Percentiles rank a stretch among this genome's conserved stretches.
Evolutionary conservation across 1,140 invertebrate genomes (phyloP).

Genomic region (Trichonephila clavata): DNA sequence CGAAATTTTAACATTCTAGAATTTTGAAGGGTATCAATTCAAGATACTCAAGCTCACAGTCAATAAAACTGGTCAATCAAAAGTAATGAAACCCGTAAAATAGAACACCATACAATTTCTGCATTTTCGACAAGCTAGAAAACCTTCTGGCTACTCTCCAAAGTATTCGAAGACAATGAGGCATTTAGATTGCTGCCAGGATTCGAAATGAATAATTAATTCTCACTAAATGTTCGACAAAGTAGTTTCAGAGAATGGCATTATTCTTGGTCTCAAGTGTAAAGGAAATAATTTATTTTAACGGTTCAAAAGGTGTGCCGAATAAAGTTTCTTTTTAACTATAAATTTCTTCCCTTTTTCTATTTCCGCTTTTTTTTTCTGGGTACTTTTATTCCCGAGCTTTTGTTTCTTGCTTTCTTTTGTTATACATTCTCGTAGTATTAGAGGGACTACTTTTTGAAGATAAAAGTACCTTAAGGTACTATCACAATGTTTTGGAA

Average conservation of each 20-base stretch:
- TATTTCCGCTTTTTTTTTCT: not conserved
- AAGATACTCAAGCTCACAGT: not conserved
- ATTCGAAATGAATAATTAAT: slow-evolving; percentile 44
- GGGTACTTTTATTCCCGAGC: not conserved
- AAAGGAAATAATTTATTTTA: slow-evolving; percentile 43
- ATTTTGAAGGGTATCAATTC: slow-evolving; percentile 24
- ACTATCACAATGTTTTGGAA: not conserved
- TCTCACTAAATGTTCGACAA: slow-evolving; percentile 52
- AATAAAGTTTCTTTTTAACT: slow-evolving; percentile 20
- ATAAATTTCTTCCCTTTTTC: not conserved
- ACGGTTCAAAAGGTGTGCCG: slow-evolving; percentile 44
- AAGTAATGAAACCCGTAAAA: slow-evolving; percentile 19
- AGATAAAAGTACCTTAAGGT: not conserved
- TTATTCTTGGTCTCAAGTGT: not conserved
- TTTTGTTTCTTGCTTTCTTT: not conserved
- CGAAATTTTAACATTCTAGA: not conserved
- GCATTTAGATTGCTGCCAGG: slow-evolving; percentile 25
- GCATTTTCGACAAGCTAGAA: not conserved
- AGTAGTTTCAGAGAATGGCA: slow-evolving; percentile 9
- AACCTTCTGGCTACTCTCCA: not conserved
- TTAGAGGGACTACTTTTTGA: not conserved
- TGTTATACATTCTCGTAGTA: not conserved
- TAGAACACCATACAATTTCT: not conserved
- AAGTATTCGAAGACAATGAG: slow-evolving; percentile 3
- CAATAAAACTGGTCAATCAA: slow-evolving; percentile 30